Base-by-base conservation (phyloP, 2,888 invertebrate genomes). In the Diarsia rubi region DNA sequence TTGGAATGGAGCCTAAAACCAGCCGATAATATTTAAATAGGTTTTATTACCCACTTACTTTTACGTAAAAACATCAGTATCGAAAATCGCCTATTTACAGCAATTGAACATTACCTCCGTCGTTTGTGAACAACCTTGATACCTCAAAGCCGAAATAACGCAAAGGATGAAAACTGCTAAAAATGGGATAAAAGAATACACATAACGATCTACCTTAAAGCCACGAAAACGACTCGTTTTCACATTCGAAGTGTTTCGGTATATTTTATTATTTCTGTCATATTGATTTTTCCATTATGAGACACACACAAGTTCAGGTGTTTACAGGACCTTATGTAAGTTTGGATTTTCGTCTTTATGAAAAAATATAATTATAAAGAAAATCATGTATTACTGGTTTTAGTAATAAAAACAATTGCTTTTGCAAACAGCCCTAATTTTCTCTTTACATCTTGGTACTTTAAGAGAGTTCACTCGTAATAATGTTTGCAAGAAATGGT, bases 241-340 rank as follows among this genome's bases (percentile, higher is more conserved):
- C 14, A 45, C 44, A 21, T 44, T 47, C 47, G 49, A 27, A 57
- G 27, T 27, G 44, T 67, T 57, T 62, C 1, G 24, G 24, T 57
- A 44, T 57, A 14, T 74, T 37, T 45, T 45, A 31, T 63, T 44
- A 16, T 80, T 67, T 67, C 57, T 78, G 73, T 63, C 9, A 16
- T 65, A 78, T 49, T n/a, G 49, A 67, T 62, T 63, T 47, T 63
- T 12, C 31, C 27, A 57, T 63, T 49, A 57, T 4, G 31, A n/a
- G 42, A 31, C 54, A n/a, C n/a, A 47, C 37, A 12, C 49, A 27
- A 27, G 37, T 65, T 65, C 14, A 12, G 5, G 9, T 52, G 21
- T 14, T 49, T 27, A 37, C 6, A 57, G 0, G 12, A 21, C n/a
- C 42, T 8, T 37, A 37, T 8, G 37, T 37, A 37, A 37, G 16